Conservation (phyloP, 2,888 invertebrate species). For the Lasioglossum pauxillum region DNA sequence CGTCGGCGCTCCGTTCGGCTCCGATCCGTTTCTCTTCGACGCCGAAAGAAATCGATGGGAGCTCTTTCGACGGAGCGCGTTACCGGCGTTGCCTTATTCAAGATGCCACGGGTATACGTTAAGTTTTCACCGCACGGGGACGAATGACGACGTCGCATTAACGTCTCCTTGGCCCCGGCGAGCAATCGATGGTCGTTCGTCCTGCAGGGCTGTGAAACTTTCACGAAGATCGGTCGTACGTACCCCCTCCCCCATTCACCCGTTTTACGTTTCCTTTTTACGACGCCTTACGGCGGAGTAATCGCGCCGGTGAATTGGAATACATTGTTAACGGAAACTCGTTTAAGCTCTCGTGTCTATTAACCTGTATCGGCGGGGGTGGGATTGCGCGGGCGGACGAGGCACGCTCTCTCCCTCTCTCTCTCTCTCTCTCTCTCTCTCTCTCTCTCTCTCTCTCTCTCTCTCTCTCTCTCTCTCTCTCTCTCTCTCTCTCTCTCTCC, state of each 20-base stretch:
- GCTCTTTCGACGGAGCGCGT: constrained; percentile 38
- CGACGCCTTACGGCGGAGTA: constrained; percentile 43
- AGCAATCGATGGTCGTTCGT: constrained; percentile 22
- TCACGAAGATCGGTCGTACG: constrained; percentile 50
- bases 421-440: not conserved
- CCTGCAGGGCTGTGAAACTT: constrained; percentile 50
- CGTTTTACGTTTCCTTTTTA: constrained; percentile 58
- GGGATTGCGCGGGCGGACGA: constrained; percentile 5
- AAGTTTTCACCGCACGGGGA: constrained; percentile 67
- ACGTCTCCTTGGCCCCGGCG: constrained; percentile 42
- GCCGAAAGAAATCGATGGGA: constrained; percentile 55
- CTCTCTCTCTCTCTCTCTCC: not conserved
- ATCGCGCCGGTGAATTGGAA: constrained; percentile 51
- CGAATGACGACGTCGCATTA: constrained; percentile 68
- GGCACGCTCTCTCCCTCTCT: not conserved
- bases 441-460: not conserved
- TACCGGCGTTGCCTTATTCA: constrained; percentile 64
- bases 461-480: not conserved
- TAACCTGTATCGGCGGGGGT: constrained; percentile 38
- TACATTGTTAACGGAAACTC: constrained; percentile 59
- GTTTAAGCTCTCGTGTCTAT: constrained; percentile 42
- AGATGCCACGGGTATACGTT: constrained; percentile 54
- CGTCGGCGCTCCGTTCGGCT: not conserved
- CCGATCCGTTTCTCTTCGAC: constrained; percentile 6
- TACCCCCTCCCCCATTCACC: not conserved